Conservation (phyloP, 2,797 vertebrate species). For the Hozukius guyotensis region DNA sequence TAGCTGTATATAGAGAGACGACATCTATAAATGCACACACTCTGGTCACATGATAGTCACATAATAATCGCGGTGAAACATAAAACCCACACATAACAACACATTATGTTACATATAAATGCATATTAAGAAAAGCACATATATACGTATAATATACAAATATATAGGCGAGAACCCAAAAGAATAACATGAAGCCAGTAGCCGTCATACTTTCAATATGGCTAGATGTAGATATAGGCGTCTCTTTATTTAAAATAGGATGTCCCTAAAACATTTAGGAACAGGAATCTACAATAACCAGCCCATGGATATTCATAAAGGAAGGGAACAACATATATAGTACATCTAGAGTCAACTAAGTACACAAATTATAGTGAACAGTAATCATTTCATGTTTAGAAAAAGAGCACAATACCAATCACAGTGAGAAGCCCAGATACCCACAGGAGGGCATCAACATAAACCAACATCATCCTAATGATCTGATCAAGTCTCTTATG, state of each 20-base stretch:
- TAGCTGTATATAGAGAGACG: background rate
- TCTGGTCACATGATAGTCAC: background rate
- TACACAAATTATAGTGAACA: background rate
- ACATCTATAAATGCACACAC: background rate
- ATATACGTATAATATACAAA: no score
- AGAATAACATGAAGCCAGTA: background rate
- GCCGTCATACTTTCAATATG: background rate
- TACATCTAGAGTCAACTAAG: background rate
- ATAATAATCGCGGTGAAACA: background rate
- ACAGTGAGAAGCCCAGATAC: background rate
- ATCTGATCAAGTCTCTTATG: background rate
- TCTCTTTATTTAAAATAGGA: background rate
- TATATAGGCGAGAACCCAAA: no score
- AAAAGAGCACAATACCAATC: background rate
- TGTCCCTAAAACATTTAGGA: background rate
- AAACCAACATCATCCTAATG: background rate
- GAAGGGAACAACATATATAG: background rate
- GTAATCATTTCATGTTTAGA: background rate
- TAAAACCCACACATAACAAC: background rate
- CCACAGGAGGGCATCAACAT: background rate
- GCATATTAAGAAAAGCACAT: background rate
- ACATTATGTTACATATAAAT: background rate
- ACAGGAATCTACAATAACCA: background rate
- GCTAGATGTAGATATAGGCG: background rate
- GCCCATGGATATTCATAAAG: background rate